These are phyloP conservation scores for Platysteira castanea DNA, from an alignment of 2,113 vertebrate species.

Conservation along the genomic window DNA sequence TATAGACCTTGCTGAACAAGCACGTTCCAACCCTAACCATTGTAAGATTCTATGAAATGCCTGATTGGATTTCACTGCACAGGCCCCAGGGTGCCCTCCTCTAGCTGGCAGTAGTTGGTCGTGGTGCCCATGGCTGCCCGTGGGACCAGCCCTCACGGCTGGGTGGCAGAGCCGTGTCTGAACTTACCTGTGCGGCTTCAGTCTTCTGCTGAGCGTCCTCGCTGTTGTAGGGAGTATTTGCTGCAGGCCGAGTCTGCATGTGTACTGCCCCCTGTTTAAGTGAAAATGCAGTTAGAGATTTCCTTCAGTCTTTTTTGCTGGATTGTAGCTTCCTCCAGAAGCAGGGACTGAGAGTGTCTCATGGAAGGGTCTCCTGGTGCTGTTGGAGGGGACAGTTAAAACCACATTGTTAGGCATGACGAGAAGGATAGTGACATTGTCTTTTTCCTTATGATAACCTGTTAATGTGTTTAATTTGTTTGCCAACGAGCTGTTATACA, in stretches of 20 bases:
- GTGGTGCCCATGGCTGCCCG: neutral
- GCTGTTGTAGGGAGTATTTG: neutral
- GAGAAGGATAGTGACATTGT: neutral
- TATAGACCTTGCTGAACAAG: neutral
- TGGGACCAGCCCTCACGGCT: accelerated
- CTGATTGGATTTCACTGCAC: neutral
- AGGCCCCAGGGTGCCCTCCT: neutral
- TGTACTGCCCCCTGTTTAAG: neutral
- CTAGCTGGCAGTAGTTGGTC: neutral
- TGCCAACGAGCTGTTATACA: neutral
- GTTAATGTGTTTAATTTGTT: neutral
- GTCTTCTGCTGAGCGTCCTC: neutral
- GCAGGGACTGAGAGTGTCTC: neutral
- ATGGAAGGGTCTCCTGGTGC: neutral
- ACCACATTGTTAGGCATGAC: neutral
- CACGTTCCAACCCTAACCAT: neutral
- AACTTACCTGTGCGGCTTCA: too few species aligned
- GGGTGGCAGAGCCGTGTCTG: accelerated
- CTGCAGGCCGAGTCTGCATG: neutral
- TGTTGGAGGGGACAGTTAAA: neutral
- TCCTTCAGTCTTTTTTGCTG: neutral
- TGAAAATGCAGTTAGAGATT: neutral
- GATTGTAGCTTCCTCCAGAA: neutral
- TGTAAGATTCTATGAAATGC: neutral
- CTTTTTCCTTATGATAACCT: neutral